Conservation (phyloP, 2,113 vertebrate genomes). For the Melanocharis versteri region DNA sequence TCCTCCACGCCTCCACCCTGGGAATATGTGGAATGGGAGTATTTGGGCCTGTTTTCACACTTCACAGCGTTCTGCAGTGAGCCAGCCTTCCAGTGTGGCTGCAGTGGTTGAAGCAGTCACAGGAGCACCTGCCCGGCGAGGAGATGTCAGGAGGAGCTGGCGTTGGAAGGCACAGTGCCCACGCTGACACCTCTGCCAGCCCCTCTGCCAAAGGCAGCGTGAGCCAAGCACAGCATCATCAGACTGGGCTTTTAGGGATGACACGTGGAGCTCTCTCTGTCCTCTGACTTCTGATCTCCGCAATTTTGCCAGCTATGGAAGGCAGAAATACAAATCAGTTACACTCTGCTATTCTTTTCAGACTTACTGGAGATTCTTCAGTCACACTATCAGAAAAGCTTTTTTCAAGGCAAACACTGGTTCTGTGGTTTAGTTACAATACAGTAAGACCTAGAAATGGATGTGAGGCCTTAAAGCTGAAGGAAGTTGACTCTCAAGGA, state of each 20-base stretch:
- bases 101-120: neutral
- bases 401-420: neutral
- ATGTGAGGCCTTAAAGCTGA: neutral
- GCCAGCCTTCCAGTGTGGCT: neutral
- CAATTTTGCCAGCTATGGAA: neutral
- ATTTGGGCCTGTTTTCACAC: neutral
- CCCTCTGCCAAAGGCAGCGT: neutral
- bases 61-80: neutral
- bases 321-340: neutral
- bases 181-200: neutral
- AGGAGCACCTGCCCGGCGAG: neutral
- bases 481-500: neutral
- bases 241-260: neutral
- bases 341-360: neutral
- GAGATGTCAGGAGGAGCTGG: neutral
- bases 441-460: neutral
- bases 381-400: neutral
- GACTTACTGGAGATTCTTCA: neutral
- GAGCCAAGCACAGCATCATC: neutral
- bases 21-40: neutral
- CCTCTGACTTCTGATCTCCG: neutral
- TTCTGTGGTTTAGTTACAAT: neutral
- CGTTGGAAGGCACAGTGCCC: neutral
- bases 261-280: rapidly evolving
- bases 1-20: neutral